Evolutionary conservation across 2,888 invertebrate genomes (phyloP).

Genomic region (Aquatica leii): DNA sequence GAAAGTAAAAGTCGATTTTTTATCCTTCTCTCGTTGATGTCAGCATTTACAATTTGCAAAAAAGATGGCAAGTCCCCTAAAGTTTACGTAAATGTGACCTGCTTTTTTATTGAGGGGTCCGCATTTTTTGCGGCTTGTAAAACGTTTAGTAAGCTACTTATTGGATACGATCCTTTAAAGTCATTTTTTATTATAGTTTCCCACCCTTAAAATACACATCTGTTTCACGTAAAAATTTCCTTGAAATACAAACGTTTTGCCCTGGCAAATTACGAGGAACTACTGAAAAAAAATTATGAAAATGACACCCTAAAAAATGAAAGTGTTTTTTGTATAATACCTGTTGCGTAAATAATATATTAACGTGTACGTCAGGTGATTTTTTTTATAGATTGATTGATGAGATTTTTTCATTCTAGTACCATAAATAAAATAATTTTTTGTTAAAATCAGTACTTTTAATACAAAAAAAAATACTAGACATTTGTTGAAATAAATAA

Average conservation of each 20-base stretch:
- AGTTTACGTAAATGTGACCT: constrained; percentile 36
- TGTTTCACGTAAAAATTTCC: constrained; percentile 21
- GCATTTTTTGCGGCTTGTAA: constrained; percentile 57
- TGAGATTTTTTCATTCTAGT: background rate
- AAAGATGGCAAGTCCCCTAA: constrained; percentile 19
- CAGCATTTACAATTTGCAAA: constrained; percentile 12
- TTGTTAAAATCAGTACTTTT: too few relatives aligned
- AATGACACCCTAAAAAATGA: constrained; percentile 12
- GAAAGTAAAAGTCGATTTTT: constrained; percentile 7
- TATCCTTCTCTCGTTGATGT: background rate
- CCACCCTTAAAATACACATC: constrained; percentile 46
- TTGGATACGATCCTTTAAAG: constrained; percentile 51
- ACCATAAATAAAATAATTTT: too few relatives aligned
- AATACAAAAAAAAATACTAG: too few relatives aligned
- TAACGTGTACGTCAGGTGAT: constrained; percentile 22
- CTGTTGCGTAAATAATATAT: constrained; percentile 28
- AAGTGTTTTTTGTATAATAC: constrained; percentile 24
- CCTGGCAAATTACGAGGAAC: background rate
- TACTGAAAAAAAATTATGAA: constrained; percentile 22
- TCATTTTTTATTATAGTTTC: constrained; percentile 53
- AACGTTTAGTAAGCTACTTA: constrained; percentile 56
- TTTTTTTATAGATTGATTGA: constrained; percentile 15
- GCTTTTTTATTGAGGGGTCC: constrained; percentile 47
- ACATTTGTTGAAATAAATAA: too few relatives aligned
- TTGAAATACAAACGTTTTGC: background rate